A percentile compares a stretch with the other conserved stretches of the same genome.
These are phyloP conservation scores for Drosophila ficusphila DNA, from an alignment of 1,140 invertebrate species.

Conservation along the genomic window DNA sequence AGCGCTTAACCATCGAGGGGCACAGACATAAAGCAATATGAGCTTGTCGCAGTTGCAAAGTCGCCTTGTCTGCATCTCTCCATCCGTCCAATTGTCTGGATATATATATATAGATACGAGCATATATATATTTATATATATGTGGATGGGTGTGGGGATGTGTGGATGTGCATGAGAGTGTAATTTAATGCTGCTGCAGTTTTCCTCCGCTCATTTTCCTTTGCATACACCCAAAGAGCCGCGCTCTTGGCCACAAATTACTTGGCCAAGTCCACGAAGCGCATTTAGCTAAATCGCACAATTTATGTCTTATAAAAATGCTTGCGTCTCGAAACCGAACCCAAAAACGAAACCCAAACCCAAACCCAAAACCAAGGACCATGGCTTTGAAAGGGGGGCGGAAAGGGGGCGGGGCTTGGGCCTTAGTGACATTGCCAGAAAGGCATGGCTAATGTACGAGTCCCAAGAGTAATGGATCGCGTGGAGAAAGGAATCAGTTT, in stretches of 20 bases:
- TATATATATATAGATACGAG: no score
- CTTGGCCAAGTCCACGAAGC: constrained; percentile 66
- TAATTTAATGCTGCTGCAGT: constrained; percentile 75
- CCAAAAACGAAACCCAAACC: constrained; percentile 3
- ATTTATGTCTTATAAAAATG: constrained; percentile 82
- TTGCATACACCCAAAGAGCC: constrained; percentile 3
- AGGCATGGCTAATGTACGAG: constrained; percentile 51
- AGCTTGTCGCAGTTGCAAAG: constrained; percentile 53
- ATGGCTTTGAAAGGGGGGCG: not conserved
- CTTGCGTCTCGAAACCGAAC: constrained; percentile 18
- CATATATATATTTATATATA: no score
- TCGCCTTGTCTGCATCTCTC: constrained; percentile 6
- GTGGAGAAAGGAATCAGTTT: not conserved
- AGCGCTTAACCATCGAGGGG: constrained; percentile 44
- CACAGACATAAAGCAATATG: constrained; percentile 57
- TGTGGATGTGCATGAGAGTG: constrained; percentile 39
- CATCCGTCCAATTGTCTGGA: no score
- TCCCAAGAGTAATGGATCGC: not conserved
- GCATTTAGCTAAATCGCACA: constrained; percentile 78
- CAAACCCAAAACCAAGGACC: constrained; percentile 16
- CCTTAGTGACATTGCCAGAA: constrained; percentile 57
- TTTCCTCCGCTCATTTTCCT: constrained; percentile 19
- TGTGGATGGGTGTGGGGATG: not conserved
- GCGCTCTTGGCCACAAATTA: constrained; percentile 72
- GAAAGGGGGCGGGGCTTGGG: no score